Conservation (phyloP, 1,140 invertebrate species). For the Leptonema lineaticorne region DNA sequence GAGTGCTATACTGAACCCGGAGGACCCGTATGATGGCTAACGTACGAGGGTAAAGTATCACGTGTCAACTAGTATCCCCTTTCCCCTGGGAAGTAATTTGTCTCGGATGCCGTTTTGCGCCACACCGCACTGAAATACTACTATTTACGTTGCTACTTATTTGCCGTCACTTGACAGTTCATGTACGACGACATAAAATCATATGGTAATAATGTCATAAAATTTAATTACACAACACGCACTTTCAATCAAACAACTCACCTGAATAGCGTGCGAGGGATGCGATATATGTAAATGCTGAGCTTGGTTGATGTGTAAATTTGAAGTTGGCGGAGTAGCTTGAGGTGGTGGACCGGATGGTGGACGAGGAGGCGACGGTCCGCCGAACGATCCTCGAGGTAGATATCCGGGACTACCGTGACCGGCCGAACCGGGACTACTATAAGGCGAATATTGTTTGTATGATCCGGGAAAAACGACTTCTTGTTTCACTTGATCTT, state of each 20-base stretch:
- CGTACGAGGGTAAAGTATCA: slow-evolving; percentile 10
- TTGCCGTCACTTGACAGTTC: no score
- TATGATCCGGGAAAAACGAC: slow-evolving; percentile 41
- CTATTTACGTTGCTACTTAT: no score
- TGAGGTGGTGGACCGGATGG: slow-evolving; percentile 62
- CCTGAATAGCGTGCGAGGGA: slow-evolving; percentile 75
- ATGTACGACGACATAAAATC: no score
- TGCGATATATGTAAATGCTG: slow-evolving; percentile 83
- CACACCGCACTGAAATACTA: no score
- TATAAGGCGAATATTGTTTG: slow-evolving; percentile 69
- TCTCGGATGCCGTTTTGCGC: background rate
- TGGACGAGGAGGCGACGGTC: slow-evolving; percentile 62
- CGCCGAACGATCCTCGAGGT: slow-evolving; percentile 55
- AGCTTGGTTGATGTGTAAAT: slow-evolving; percentile 79
- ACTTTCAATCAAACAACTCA: no score
- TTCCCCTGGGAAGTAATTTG: slow-evolving; percentile 14
- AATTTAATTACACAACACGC: no score
- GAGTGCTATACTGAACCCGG: background rate
- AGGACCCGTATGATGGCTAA: slow-evolving; percentile 13
- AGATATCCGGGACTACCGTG: slow-evolving; percentile 65
- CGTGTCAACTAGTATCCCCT: background rate
- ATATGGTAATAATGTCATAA: no score
- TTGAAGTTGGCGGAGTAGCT: slow-evolving; percentile 51
- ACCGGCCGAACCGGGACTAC: slow-evolving; percentile 61
- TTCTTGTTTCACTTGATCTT: slow-evolving; percentile 44